A percentile compares a stretch with the other conserved stretches of the same genome.
Conservation (phyloP, 2,113 vertebrate species). For the Gambusia holbrooki region DNA sequence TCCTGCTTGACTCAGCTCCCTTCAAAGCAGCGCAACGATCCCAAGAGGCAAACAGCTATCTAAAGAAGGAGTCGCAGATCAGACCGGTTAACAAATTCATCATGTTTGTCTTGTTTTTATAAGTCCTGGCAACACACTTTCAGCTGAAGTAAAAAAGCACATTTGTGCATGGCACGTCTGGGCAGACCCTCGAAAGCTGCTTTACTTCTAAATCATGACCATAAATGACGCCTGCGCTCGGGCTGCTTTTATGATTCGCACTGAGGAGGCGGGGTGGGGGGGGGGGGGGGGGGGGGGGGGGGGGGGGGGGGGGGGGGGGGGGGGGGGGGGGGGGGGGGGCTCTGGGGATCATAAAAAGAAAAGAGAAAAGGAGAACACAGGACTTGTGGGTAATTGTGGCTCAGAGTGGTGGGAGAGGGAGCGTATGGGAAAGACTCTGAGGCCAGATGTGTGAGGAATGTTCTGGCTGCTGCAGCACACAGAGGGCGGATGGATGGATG, state of each 20-base stretch:
- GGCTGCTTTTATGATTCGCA: constrained; percentile 64
- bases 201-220: constrained; percentile 62
- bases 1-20: constrained; percentile 31
- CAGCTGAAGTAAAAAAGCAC: constrained; percentile 36
- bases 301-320: constrained; percentile 13
- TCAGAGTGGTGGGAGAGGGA: constrained; percentile 62
- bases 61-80: constrained; percentile 30
- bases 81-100: constrained; percentile 60
- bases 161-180: constrained; percentile 63
- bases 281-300: constrained; percentile 27
- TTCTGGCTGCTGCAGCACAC: constrained; percentile 74
- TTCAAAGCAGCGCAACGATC: constrained; percentile 50
- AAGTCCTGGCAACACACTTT: constrained; percentile 48
- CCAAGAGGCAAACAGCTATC: constrained; percentile 52
- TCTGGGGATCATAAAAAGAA: constrained; percentile 72
- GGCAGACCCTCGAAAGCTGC: constrained; percentile 52
- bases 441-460: constrained; percentile 85
- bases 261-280: constrained; percentile 24
- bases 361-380: constrained; percentile 78
- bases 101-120: constrained; percentile 58
- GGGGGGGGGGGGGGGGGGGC: constrained; percentile 15
- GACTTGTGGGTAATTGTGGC: constrained; percentile 81
- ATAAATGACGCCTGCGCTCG: constrained; percentile 65
- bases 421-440: constrained; percentile 68
- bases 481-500: constrained; percentile 37